A percentile compares a stretch with the other conserved stretches of the same genome.
phyloP scores from a whole-genome alignment of 2,113 vertebrate species.

The Xyrauchen texanus region DNA sequence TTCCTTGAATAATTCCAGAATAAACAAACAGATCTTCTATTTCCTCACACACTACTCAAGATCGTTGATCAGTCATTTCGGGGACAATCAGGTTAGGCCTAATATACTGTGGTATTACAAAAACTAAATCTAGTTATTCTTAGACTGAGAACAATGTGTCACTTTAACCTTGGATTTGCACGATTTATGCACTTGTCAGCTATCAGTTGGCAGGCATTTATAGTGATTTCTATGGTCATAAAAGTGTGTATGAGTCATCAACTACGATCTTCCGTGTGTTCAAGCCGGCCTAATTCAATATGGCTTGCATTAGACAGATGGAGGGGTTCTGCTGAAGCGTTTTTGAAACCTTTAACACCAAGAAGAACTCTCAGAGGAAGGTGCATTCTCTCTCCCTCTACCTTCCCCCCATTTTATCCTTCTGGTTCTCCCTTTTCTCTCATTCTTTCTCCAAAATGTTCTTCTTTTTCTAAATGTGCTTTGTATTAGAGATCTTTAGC shows the following conservation, averaged over 20 bases:
- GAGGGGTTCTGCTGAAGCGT: slow-evolving; percentile 18
- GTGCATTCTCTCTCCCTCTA: background rate
- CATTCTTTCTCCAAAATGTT: background rate
- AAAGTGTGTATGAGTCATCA: slow-evolving; percentile 8
- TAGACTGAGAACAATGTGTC: slow-evolving; percentile 11
- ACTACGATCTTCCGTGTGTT: slow-evolving; percentile 37
- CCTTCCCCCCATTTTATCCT: background rate
- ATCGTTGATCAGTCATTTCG: background rate
- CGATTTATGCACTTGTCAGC: slow-evolving; percentile 32
- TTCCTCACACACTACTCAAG: background rate
- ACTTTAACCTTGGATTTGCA: slow-evolving; percentile 38
- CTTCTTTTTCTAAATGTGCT: too few relatives aligned
- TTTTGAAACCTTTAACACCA: slow-evolving; percentile 38
- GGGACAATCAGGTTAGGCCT: slow-evolving; percentile 22
- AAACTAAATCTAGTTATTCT: slow-evolving; percentile 35
- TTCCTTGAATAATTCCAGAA: background rate
- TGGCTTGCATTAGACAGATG: slow-evolving; percentile 55
- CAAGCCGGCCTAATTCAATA: slow-evolving; percentile 51
- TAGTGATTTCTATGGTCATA: slow-evolving; percentile 41
- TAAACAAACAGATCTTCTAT: slow-evolving; percentile 9
- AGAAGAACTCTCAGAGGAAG: slow-evolving; percentile 3
- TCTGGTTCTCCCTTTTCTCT: background rate
- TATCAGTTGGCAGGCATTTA: slow-evolving; percentile 49
- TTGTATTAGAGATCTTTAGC: too few relatives aligned
- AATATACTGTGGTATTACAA: slow-evolving; percentile 6